Evolutionary conservation across 2,888 invertebrate species (phyloP), one percentile per base, ranked within the genome.

Genomic region (Resseliella maxima): DNA sequence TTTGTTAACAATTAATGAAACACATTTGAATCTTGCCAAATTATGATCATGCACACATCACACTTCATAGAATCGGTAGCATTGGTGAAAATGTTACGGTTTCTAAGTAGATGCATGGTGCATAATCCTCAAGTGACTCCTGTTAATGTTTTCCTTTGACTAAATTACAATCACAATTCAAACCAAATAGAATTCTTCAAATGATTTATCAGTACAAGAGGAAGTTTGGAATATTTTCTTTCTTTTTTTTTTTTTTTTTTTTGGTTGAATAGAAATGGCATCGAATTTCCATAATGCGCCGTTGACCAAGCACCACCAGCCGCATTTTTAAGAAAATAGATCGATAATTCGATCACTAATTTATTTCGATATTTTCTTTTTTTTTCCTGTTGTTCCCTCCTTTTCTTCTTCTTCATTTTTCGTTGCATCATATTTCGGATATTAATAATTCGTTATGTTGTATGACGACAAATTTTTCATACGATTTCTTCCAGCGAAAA

Each of bases 1-100:
- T 35, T 72, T 72, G 72, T 72, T 72, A 72, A 72, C 72, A 72
- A 72, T 72, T 72, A 72, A 72, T 72, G 72, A 31, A 35, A 72
- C 72, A 72, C 72, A 72, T 72, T 50, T 31, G 15, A 72, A 72
- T 72, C 15, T n/a, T n/a, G 27, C 24, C 72, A 15, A 72, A 15
- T 2, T 15, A 72, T 72, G 31, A 72, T 72, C 72, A n/a, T n/a
- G n/a, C n/a, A 50, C 41, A 59, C 72, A 72, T 72, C 72, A 72
- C 72, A 72, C 72, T 72, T 72, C n/a, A 72, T 1, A n/a, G 72
- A 72, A 35, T 12, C 31, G 15, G 5, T 24, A 24, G 24, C n/a
- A n/a, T n/a, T 24, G 3, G n/a, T n/a, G 24, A 59, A 6, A 24
- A 6, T 15, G n/a, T 2, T 15, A 12, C 15, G 50, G 50, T 50